Conservation (phyloP, 2,113 vertebrate genomes). For the Ellobius talpinus region DNA sequence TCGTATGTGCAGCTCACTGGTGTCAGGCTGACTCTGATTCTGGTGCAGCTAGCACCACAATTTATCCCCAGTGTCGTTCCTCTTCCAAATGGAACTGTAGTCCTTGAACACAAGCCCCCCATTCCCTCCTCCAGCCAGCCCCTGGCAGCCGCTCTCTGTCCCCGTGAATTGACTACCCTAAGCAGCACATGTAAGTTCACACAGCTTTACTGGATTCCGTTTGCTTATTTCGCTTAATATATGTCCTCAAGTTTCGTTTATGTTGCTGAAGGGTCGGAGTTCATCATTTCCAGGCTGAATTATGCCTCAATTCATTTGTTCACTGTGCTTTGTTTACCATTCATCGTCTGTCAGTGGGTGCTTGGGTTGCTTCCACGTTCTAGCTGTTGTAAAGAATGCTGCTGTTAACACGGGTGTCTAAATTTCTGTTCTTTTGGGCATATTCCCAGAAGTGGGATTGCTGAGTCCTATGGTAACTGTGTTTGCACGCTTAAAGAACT, state of each 20-base stretch:
- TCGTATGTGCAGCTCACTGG: not conserved
- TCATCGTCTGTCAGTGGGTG: not conserved
- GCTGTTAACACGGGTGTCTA: not conserved
- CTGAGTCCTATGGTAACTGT: not conserved
- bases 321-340: not conserved
- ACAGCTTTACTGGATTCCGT: not conserved
- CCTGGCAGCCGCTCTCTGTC: not conserved
- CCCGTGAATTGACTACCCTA: not conserved
- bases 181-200: not conserved
- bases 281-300: constrained; percentile 40
- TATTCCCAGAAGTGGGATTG: constrained; percentile 16
- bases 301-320: not conserved
- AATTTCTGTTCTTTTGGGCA: constrained; percentile 1
- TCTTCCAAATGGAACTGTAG: not conserved
- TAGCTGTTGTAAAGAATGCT: not conserved
- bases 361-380: not conserved
- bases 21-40: not conserved
- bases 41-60: not conserved
- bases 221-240: not conserved
- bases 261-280: not conserved
- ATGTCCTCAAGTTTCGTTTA: not conserved
- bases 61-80: not conserved
- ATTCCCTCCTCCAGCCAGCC: not conserved
- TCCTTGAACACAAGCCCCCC: not conserved
- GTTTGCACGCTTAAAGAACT: not conserved